Conservation (phyloP, 64 coral and sea anemone genomes). For the Montipora efflorescens region DNA sequence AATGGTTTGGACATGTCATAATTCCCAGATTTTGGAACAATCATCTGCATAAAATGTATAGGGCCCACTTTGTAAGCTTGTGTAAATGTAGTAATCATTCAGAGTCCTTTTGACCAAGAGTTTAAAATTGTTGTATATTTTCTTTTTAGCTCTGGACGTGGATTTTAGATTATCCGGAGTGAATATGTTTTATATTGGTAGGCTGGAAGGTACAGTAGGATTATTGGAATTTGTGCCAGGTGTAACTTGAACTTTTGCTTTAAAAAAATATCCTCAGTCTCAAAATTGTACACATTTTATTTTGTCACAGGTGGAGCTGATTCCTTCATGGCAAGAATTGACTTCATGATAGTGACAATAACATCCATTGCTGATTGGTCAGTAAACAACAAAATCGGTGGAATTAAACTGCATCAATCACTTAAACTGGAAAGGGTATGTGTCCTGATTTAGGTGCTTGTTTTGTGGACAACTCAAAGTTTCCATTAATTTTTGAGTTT, state of each 20-base stretch:
- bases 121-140: background rate
- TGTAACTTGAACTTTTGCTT: background rate
- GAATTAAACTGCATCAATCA: constrained; percentile 71
- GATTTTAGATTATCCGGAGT: constrained; percentile 72
- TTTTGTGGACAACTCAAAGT: background rate
- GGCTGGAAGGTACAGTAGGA: constrained; percentile 51
- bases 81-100: too few species aligned
- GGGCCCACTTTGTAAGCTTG: too few species aligned
- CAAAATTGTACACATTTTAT: background rate
- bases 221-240: background rate
- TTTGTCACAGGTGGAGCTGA: constrained; percentile 72
- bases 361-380: constrained; percentile 10
- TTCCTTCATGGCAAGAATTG: constrained; percentile 67
- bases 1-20: too few species aligned
- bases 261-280: background rate
- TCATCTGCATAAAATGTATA: too few species aligned
- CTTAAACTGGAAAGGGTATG: constrained; percentile 71
- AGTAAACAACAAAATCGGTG: constrained; percentile 22
- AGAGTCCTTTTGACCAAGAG: too few species aligned
- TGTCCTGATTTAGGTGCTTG: background rate
- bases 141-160: constrained; percentile 52
- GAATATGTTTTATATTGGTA: constrained; percentile 88
- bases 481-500: too few species aligned
- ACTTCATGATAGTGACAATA: constrained; percentile 27
- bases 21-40: too few species aligned